Conservation (phyloP, 2,797 vertebrate species). For the Gadopsis bispinosus region DNA sequence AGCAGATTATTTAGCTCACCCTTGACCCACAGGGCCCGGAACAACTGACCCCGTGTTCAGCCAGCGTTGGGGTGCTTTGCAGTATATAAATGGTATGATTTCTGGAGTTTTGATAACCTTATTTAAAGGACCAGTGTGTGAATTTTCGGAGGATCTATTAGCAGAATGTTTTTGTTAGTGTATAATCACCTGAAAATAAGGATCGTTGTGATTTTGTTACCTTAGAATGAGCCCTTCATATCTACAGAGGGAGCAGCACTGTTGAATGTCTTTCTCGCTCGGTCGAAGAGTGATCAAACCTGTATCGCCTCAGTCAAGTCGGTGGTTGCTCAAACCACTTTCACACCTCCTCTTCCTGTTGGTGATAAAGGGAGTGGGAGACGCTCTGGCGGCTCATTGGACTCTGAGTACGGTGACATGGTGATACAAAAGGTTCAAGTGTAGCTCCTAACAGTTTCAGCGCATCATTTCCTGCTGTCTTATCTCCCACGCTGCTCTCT, state of each 20-base stretch:
- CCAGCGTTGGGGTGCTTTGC: background rate
- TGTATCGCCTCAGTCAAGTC: background rate
- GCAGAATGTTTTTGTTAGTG: too few species aligned
- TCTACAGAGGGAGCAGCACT: too few species aligned
- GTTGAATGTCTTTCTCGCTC: background rate
- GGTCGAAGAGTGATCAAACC: slow-evolving; percentile 1
- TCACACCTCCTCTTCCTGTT: background rate
- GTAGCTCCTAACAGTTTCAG: slow-evolving; percentile 11
- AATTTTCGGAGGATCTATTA: too few species aligned
- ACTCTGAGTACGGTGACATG: background rate
- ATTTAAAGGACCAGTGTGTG: too few species aligned
- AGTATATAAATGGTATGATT: background rate
- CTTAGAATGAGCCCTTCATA: too few species aligned
- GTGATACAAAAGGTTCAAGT: slow-evolving; percentile 10
- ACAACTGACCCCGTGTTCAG: too few species aligned
- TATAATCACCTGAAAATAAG: too few species aligned
- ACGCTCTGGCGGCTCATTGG: background rate
- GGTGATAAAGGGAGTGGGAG: background rate
- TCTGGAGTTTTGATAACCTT: background rate
- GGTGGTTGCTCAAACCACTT: background rate
- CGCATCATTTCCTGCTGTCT: slow-evolving; percentile 15
- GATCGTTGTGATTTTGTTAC: too few species aligned
- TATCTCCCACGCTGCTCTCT: slow-evolving; percentile 13
- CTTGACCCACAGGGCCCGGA: too few species aligned
- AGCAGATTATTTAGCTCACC: too few species aligned